Conservation (phyloP, 2,113 vertebrate genomes). For the Jaculus jaculus region DNA sequence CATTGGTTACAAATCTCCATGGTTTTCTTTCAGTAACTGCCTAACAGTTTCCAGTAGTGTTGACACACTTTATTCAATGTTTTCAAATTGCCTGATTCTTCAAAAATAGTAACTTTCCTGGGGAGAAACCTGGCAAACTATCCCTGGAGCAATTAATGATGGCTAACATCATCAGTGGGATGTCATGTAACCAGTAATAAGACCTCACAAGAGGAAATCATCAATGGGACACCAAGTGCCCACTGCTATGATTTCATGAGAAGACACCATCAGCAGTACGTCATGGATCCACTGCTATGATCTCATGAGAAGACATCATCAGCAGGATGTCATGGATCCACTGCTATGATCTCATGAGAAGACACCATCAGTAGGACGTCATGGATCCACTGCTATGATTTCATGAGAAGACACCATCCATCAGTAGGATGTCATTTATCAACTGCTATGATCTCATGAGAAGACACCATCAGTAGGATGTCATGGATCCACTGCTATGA, state of each 20-base stretch:
- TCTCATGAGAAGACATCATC: too few relatives aligned
- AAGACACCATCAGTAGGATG: too few relatives aligned
- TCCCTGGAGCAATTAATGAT: background rate
- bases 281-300: too few relatives aligned
- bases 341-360: too few relatives aligned
- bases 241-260: background rate
- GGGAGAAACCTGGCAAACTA: background rate
- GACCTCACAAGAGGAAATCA: too few relatives aligned
- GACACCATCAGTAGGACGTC: too few relatives aligned
- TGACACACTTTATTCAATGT: background rate
- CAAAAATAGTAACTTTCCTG: background rate
- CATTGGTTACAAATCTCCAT: background rate
- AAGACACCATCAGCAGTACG: too few relatives aligned
- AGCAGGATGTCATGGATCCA: too few relatives aligned
- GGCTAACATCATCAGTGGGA: background rate
- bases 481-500: too few relatives aligned
- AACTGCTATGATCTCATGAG: fast-evolving
- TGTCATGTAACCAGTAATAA: background rate
- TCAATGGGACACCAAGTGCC: too few relatives aligned
- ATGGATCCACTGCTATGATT: too few relatives aligned
- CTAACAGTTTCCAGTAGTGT: background rate
- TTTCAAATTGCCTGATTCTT: background rate
- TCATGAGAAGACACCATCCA: too few relatives aligned
- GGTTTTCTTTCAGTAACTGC: background rate
- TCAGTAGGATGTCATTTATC: background rate